Percentiles rank a stretch among this genome's conserved stretches.
Conservation (phyloP, 2,113 vertebrate genomes). For the Anarrhichthys ocellatus region DNA sequence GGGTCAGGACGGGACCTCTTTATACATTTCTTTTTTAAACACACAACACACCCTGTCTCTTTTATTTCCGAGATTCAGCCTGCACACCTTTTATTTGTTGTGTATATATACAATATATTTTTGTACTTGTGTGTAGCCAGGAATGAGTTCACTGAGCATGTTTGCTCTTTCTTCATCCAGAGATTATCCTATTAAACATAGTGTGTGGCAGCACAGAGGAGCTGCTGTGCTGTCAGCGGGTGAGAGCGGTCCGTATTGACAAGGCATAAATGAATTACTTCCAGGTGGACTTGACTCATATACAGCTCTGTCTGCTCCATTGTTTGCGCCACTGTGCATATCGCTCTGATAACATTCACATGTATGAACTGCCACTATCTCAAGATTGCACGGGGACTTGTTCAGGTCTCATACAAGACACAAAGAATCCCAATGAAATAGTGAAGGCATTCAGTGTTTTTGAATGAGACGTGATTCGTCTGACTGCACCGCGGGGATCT, state of each 20-base stretch:
- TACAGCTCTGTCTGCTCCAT: conserved; percentile 37
- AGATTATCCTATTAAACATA: conserved; percentile 24
- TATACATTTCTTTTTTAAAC: background rate
- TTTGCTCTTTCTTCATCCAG: conserved; percentile 1
- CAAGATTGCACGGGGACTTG: conserved; percentile 46
- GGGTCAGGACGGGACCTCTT: too few species aligned
- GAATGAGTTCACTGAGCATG: conserved; percentile 14
- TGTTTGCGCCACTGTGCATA: conserved; percentile 63
- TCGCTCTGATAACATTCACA: conserved; percentile 59
- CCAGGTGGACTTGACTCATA: conserved; percentile 36
- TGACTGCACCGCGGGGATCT: conserved; percentile 1
- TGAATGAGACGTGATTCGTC: conserved; percentile 39
- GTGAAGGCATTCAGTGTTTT: conserved; percentile 21
- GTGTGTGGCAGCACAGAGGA: conserved; percentile 31
- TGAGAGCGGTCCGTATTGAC: conserved; percentile 26
- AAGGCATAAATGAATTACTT: conserved; percentile 33
- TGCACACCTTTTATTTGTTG: background rate
- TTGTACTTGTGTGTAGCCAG: background rate
- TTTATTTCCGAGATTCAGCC: background rate
- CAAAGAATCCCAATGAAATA: conserved; percentile 49
- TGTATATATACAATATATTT: background rate
- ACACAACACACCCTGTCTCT: background rate
- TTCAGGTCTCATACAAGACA: conserved; percentile 24
- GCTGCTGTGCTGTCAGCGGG: conserved; percentile 3
- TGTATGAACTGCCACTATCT: conserved; percentile 54